Conservation (phyloP, 1,140 invertebrate species). For the Cryptotermes secundus region DNA sequence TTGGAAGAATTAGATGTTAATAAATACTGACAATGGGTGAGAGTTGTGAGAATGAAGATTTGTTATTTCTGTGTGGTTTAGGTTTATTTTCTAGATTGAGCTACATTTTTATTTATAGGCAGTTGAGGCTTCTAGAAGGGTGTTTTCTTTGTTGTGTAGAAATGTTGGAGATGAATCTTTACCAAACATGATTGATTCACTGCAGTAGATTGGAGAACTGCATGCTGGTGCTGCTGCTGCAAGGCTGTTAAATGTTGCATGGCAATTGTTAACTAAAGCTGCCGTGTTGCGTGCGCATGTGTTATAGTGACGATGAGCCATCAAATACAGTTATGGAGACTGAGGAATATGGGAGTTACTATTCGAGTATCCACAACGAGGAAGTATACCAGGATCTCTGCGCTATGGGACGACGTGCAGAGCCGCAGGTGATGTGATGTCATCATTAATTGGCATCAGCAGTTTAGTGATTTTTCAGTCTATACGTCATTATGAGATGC, state of each 20-base stretch:
- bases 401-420: slow-evolving; percentile 51
- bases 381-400: slow-evolving; percentile 82
- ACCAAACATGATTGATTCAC: background rate
- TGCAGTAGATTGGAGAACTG: background rate
- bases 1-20: too few relatives aligned
- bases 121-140: too few relatives aligned
- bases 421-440: slow-evolving; percentile 32
- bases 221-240: slow-evolving; percentile 11
- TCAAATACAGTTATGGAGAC: slow-evolving; percentile 46
- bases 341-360: slow-evolving; percentile 64
- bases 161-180: too few relatives aligned
- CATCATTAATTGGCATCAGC: background rate
- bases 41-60: too few relatives aligned
- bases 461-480: background rate
- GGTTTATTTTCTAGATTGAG: too few relatives aligned
- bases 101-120: too few relatives aligned
- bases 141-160: too few relatives aligned
- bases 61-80: too few relatives aligned
- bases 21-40: too few relatives aligned
- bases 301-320: slow-evolving; percentile 34
- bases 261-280: slow-evolving; percentile 35
- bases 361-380: slow-evolving; percentile 68
- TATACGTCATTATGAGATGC: background rate
- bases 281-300: slow-evolving; percentile 32
- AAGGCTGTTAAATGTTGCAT: slow-evolving; percentile 33